Evolutionary conservation across 2,888 invertebrate species (phyloP), one percentile per base, ranked within the genome.

Genomic region (Synergus japonicus): DNA sequence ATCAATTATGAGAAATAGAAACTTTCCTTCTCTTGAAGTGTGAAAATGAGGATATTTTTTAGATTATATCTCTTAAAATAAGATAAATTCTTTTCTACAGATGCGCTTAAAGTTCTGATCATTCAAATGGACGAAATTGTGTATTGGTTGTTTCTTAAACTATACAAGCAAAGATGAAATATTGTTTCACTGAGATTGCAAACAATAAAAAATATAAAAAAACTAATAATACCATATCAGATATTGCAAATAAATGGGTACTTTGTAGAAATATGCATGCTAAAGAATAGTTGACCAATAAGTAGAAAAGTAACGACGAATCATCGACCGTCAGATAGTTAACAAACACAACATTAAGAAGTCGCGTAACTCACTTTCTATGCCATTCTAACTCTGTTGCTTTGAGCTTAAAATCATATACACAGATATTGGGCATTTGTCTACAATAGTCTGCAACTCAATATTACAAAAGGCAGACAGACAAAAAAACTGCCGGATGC

Each of bases 281-380:
- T 29, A n/a, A 69, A 69, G 15, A 49, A 29, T 29, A 49, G 29
- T 69, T 69, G 69, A 54, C 15, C 49, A 69, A 69, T 18, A 69
- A 69, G 60, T 69, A 49, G 49, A 15, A 73, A 82, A 88, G 84
- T 86, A 83, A 81, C 84, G 77, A 73, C 76, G 78, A 84, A 83
- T 84, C 81, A 84, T 84, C 82, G 29, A 82, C 77, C 82, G 77
- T 69, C 79, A 80, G 76, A 77, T 83, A 82, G 82, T 83, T 84
- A 86, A 86, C 82, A 82, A 79, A 78, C 78, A 78, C 83, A 84
- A 82, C 29, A 85, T 79, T 82, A 76, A 60, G 76, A 83, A 85
- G 84, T 87, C 86, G 87, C 85, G 85, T 86, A 88, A 88, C 86
- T 85, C 87, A 85, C 88, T 88, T 87, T 87, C 88, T 73, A 73